phyloP scores from a whole-genome alignment of 2,888 invertebrate genomes.

The Tinea trinotella region DNA sequence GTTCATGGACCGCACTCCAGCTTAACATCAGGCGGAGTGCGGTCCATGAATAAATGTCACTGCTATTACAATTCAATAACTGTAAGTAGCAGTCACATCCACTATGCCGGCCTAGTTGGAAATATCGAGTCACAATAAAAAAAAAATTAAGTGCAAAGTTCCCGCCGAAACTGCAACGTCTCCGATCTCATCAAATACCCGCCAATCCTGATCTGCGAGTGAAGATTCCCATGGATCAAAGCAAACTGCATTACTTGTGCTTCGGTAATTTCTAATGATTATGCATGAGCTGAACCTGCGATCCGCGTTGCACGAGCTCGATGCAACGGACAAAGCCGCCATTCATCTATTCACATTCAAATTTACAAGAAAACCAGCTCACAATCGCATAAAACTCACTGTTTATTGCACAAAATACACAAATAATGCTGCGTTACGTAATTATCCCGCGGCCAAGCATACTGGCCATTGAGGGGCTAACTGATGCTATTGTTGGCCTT shows the following conservation, averaged over 20 bases:
- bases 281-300: conserved; percentile 63
- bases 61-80: too few species aligned
- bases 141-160: neutral
- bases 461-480: conserved; percentile 57
- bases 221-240: conserved; percentile 49
- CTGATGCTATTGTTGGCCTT: conserved; percentile 53
- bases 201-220: conserved; percentile 37
- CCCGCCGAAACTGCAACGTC: conserved; percentile 17
- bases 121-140: too few species aligned
- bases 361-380: conserved; percentile 46
- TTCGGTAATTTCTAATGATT: conserved; percentile 61
- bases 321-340: conserved; percentile 67
- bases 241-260: conserved; percentile 29
- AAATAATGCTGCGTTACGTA: conserved; percentile 59
- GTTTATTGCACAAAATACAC: conserved; percentile 72
- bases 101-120: too few species aligned
- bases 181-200: conserved; percentile 33
- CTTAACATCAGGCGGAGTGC: too few species aligned
- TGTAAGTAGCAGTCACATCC: too few species aligned
- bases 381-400: conserved; percentile 70
- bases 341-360: conserved; percentile 63
- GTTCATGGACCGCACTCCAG: too few species aligned
- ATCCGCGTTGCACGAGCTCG: conserved; percentile 65
- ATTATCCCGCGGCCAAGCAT: conserved; percentile 24
- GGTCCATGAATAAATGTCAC: too few species aligned